These are phyloP conservation scores for Chaetops frenatus DNA, from an alignment of 2,113 vertebrate species.

Conservation along the genomic window DNA sequence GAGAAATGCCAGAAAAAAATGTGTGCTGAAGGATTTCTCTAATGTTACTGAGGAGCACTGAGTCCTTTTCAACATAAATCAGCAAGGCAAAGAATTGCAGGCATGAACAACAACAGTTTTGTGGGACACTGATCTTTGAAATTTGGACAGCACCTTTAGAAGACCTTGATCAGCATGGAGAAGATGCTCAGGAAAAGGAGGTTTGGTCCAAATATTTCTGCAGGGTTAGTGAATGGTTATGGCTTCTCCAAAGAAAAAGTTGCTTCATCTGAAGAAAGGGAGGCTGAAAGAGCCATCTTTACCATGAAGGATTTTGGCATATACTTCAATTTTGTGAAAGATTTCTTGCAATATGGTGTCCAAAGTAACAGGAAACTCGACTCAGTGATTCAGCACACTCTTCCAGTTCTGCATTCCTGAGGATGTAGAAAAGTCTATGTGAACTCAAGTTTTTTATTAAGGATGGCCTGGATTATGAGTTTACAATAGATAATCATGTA, in stretches of 20 bases:
- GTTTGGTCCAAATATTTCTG: not conserved
- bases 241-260: not conserved
- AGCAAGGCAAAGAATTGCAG: not conserved
- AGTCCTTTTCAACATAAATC: conserved; percentile 3
- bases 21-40: conserved; percentile 1
- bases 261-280: not conserved
- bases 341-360: not conserved
- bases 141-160: not conserved
- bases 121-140: not conserved
- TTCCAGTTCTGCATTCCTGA: conserved; percentile 37
- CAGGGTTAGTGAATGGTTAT: not conserved
- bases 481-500: conserved; percentile 38
- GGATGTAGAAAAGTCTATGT: conserved; percentile 1
- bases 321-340: not conserved
- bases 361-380: conserved; percentile 22
- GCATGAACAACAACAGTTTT: not conserved
- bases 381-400: not conserved
- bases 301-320: not conserved
- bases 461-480: conserved; percentile 10
- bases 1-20: conserved; percentile 43
- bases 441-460: conserved; percentile 37
- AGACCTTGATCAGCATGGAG: rapidly evolving
- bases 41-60: not conserved
- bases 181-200: not conserved
- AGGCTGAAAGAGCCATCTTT: not conserved